These are phyloP conservation scores for Gymnarchus niloticus DNA, from an alignment of 2,113 vertebrate genomes.

Conservation along the genomic window DNA sequence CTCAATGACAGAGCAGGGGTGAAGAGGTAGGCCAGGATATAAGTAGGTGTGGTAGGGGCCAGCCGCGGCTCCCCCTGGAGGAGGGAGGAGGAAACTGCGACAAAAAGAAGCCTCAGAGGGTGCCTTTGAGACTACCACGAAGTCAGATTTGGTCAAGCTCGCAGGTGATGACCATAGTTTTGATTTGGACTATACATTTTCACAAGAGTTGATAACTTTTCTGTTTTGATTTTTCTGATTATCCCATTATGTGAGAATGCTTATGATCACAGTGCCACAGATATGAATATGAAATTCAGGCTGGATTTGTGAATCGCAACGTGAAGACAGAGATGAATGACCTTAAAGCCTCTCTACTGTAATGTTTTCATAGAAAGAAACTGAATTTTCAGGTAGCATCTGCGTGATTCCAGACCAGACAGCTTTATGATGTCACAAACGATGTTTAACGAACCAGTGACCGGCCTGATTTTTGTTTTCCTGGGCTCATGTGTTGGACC, in stretches of 20 bases:
- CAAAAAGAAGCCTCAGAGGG: too few species aligned
- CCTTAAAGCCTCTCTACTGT: neutral
- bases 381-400: neutral
- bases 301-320: neutral
- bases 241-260: too few species aligned
- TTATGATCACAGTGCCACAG: too few species aligned
- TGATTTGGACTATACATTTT: slow-evolving; percentile 12
- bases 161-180: neutral
- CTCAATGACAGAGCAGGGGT: too few species aligned
- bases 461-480: neutral
- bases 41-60: too few species aligned
- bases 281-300: neutral
- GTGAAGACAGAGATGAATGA: neutral
- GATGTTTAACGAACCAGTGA: neutral
- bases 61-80: too few species aligned
- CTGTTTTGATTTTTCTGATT: too few species aligned
- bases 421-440: slow-evolving; percentile 3
- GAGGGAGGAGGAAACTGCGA: too few species aligned
- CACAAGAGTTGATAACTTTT: too few species aligned
- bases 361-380: neutral
- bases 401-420: neutral
- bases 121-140: too few species aligned
- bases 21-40: too few species aligned
- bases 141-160: neutral
- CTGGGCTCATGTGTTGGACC: neutral